Conservation (phyloP, 1,140 invertebrate species). For the Rhyacophila brunnea region DNA sequence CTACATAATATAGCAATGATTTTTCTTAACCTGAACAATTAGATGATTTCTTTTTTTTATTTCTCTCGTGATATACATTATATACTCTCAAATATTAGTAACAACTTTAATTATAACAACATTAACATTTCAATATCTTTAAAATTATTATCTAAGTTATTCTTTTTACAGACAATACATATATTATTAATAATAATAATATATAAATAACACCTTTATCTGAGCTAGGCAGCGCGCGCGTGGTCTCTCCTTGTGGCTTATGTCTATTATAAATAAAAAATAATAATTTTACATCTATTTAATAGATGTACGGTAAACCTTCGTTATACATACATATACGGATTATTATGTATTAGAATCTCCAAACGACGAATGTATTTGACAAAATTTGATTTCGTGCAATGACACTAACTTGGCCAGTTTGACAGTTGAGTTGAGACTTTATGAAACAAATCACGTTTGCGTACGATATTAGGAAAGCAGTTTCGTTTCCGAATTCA, state of each 20-base stretch:
- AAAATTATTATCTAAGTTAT: conserved; percentile 39
- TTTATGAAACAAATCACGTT: too few relatives aligned
- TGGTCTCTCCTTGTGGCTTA: not conserved
- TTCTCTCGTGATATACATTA: conserved; percentile 29
- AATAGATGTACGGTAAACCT: too few relatives aligned
- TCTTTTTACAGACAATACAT: conserved; percentile 29
- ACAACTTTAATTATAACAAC: conserved; percentile 58
- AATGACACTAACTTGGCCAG: too few relatives aligned
- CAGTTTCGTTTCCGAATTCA: too few relatives aligned
- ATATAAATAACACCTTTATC: conserved; percentile 5
- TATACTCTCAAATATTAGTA: conserved; percentile 55
- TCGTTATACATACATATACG: too few relatives aligned
- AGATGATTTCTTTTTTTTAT: conserved; percentile 13
- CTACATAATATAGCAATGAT: conserved; percentile 1
- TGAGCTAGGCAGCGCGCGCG: conserved; percentile 7
- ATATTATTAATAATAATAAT: conserved; percentile 1
- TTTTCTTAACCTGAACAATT: conserved; percentile 13
- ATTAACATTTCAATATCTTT: conserved; percentile 52
- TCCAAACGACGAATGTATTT: too few relatives aligned
- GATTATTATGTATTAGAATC: too few relatives aligned
- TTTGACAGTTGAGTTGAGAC: too few relatives aligned
- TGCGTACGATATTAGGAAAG: too few relatives aligned
- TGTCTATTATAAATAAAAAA: conserved; percentile 1
- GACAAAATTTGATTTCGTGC: too few relatives aligned
- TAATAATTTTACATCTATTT: conserved; percentile 2